These are phyloP conservation scores for Sebastes dallii DNA, from an alignment of 2,797 vertebrate species.

Conservation along the genomic window DNA sequence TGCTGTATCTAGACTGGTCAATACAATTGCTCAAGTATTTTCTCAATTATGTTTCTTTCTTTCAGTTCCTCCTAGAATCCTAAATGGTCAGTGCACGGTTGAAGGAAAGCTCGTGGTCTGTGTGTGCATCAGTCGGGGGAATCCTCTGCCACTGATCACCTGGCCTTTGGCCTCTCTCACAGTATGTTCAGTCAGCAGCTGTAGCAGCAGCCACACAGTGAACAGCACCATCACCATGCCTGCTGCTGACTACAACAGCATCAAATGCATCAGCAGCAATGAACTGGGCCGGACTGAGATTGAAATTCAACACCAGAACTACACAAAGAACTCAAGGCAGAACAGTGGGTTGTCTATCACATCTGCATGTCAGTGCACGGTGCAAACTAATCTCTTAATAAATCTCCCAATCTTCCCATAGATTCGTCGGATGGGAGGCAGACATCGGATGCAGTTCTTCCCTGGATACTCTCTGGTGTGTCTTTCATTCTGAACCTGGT, in stretches of 20 bases:
- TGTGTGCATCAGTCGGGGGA: slow-evolving; percentile 32
- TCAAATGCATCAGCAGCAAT: slow-evolving; percentile 27
- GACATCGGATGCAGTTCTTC: not conserved
- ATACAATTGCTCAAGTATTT: not conserved
- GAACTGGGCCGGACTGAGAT: not conserved
- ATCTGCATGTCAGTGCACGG: not conserved
- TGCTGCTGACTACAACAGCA: not conserved
- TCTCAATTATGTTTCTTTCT: not conserved
- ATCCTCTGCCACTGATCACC: slow-evolving; percentile 25
- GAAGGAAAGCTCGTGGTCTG: slow-evolving; percentile 10
- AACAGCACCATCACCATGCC: slow-evolving; percentile 15
- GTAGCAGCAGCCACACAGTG: not conserved
- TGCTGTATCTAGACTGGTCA: too few species aligned
- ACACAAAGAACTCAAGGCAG: not conserved
- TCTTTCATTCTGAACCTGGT: slow-evolving; percentile 30
- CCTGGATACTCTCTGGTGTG: slow-evolving; percentile 24
- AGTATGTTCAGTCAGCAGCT: slow-evolving; percentile 15
- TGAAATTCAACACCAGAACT: not conserved
- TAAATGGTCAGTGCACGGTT: not conserved
- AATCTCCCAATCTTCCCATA: too few species aligned
- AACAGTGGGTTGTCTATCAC: not conserved
- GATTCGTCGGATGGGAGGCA: too few species aligned
- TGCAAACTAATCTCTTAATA: too few species aligned
- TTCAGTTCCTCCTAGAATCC: slow-evolving; percentile 20
- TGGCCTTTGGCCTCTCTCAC: slow-evolving; percentile 11